Evolutionary conservation across 2,113 vertebrate genomes (phyloP).

Genomic region (Gavia stellata): DNA sequence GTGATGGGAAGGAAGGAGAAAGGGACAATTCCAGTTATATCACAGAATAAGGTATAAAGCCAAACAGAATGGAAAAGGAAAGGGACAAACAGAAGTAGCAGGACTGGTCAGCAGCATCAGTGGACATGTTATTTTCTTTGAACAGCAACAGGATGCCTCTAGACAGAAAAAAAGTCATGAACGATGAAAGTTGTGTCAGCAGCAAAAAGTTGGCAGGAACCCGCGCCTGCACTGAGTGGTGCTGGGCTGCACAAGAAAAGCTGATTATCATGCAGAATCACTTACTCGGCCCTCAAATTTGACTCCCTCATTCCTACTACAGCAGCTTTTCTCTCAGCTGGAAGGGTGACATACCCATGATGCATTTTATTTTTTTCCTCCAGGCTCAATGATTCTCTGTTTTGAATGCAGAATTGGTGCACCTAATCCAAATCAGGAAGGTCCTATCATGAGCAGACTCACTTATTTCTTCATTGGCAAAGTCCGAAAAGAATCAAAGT

Average conservation of each 20-base stretch:
- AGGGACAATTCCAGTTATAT: not conserved
- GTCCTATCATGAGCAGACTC: not conserved
- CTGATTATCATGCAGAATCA: slow-evolving; percentile 34
- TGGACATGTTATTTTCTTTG: not conserved
- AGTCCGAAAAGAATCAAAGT: not conserved
- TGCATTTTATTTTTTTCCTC: not conserved
- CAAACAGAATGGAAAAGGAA: not conserved
- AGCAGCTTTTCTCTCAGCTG: not conserved
- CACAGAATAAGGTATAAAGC: not conserved
- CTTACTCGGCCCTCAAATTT: not conserved
- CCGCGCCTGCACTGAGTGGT: not conserved
- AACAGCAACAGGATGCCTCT: not conserved
- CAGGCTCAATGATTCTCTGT: not conserved
- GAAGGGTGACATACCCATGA: not conserved
- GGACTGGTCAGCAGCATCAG: not conserved
- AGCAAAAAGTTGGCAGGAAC: slow-evolving; percentile 1
- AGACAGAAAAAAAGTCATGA: not conserved
- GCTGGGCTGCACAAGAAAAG: slow-evolving; percentile 44
- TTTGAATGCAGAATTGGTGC: not conserved
- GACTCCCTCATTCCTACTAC: not conserved
- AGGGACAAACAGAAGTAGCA: not conserved
- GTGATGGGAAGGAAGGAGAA: not conserved
- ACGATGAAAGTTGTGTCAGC: not conserved
- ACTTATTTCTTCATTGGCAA: not conserved
- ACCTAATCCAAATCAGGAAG: not conserved